These are phyloP conservation scores for Cyclina sinensis DNA, from an alignment of 1,140 invertebrate species.

Conservation along the genomic window DNA sequence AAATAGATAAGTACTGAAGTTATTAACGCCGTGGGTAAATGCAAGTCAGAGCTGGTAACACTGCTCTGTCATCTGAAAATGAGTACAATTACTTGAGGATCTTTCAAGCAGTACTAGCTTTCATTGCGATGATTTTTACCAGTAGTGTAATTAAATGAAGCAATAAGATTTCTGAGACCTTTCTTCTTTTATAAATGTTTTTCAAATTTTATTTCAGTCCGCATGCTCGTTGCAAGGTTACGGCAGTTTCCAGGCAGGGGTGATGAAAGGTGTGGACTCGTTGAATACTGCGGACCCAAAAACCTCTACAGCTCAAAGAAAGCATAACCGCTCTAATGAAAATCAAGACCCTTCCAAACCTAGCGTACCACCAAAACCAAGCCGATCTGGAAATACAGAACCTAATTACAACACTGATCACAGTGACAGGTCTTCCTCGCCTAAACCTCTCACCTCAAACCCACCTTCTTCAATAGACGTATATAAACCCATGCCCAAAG, in stretches of 20 bases:
- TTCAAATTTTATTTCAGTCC: slow-evolving; percentile 69
- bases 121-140: no score
- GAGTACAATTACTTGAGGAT: no score
- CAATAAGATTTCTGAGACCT: no score
- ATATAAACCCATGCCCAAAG: slow-evolving; percentile 79
- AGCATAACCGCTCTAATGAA: slow-evolving; percentile 27
- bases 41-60: no score
- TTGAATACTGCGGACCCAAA: slow-evolving; percentile 27
- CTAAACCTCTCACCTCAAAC: slow-evolving; percentile 81
- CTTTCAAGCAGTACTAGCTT: no score
- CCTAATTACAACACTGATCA: slow-evolving; percentile 17
- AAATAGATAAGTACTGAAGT: no score
- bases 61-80: no score
- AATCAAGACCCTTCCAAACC: slow-evolving; percentile 26
- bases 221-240: slow-evolving; percentile 69
- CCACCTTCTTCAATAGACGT: slow-evolving; percentile 78
- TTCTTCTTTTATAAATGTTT: no score
- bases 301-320: slow-evolving; percentile 55
- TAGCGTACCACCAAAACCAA: slow-evolving; percentile 20
- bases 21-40: no score
- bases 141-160: no score
- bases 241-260: slow-evolving; percentile 71
- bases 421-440: slow-evolving; percentile 72
- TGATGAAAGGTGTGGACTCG: slow-evolving; percentile 57
- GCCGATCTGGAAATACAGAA: slow-evolving; percentile 31